phyloP scores from a whole-genome alignment of 2,888 invertebrate species.

The Glaucopsyche alexis region DNA sequence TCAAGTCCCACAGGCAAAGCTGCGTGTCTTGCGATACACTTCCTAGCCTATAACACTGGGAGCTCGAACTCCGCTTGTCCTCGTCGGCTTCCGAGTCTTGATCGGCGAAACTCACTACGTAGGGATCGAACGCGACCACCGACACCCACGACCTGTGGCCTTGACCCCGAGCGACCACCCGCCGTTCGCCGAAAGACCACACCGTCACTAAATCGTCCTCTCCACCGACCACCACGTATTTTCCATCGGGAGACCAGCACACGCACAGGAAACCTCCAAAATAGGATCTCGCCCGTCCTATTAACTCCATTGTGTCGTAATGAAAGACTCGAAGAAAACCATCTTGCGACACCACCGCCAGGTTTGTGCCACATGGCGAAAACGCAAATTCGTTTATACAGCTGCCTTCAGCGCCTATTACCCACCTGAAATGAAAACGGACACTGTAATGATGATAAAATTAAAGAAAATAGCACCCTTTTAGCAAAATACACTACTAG shows the following conservation, averaged over 20 bases:
- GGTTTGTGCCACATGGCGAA: constrained; percentile 94
- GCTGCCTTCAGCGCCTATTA: constrained; percentile 88
- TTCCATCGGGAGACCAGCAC: constrained; percentile 98
- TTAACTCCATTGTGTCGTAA: constrained; percentile 97
- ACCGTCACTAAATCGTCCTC: constrained; percentile 99
- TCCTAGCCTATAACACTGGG: constrained; percentile 89
- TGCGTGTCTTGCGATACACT: constrained; percentile 99
- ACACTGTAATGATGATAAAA: constrained; percentile 57
- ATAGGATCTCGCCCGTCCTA: constrained; percentile 96
- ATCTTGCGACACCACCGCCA: constrained; percentile 97
- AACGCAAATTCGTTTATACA: constrained; percentile 98
- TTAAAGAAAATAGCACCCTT: too few relatives aligned
- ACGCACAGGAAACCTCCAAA: constrained; percentile 99
- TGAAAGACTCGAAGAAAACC: constrained; percentile 97
- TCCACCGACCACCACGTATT: constrained; percentile 97
- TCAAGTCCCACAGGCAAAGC: constrained; percentile 98
- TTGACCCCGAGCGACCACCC: constrained; percentile 98
- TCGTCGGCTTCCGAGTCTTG: constrained; percentile 79
- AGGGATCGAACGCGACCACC: constrained; percentile 96
- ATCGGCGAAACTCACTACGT: constrained; percentile 86
- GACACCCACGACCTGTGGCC: constrained; percentile 99
- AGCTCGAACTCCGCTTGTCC: constrained; percentile 61
- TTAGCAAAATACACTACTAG: too few relatives aligned
- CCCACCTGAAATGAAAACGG: constrained; percentile 81
- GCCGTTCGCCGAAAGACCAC: constrained; percentile 94